phyloP scores from a whole-genome alignment of 1,140 invertebrate species.

The Lucilia sericata region DNA sequence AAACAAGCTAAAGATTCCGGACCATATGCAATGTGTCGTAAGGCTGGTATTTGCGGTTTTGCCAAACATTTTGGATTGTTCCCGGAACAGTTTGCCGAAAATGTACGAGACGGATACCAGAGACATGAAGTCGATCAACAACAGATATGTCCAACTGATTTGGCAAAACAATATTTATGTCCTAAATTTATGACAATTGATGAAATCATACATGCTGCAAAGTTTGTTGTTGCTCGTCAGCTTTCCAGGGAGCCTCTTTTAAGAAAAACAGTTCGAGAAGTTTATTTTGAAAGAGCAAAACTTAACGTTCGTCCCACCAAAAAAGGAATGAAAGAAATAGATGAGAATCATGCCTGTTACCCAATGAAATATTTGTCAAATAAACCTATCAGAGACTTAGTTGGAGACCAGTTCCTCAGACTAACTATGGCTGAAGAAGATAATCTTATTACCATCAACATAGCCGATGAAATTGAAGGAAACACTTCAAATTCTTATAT shows the following conservation, averaged over 20 bases:
- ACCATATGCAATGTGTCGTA: slow-evolving; percentile 87
- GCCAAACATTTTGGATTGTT: slow-evolving; percentile 95
- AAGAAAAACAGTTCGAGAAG: slow-evolving; percentile 85
- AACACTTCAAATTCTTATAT: slow-evolving; percentile 82
- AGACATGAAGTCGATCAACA: slow-evolving; percentile 97
- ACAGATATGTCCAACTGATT: slow-evolving; percentile 80
- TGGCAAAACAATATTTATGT: slow-evolving; percentile 82
- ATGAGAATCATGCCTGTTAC: slow-evolving; percentile 91
- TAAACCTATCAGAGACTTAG: slow-evolving; percentile 92
- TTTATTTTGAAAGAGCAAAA: slow-evolving; percentile 92
- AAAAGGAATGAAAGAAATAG: slow-evolving; percentile 91
- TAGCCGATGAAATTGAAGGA: slow-evolving; percentile 83
- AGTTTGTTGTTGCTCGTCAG: slow-evolving; percentile 95
- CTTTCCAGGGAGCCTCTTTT: slow-evolving; percentile 92
- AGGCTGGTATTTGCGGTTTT: slow-evolving; percentile 86
- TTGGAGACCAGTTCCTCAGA: slow-evolving; percentile 91
- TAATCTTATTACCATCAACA: slow-evolving; percentile 80
- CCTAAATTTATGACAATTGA: slow-evolving; percentile 71
- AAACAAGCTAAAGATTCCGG: slow-evolving; percentile 90
- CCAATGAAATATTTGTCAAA: slow-evolving; percentile 94
- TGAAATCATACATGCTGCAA: slow-evolving; percentile 89
- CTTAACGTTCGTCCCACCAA: slow-evolving; percentile 88
- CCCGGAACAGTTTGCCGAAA: slow-evolving; percentile 96
- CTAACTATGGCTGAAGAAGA: slow-evolving; percentile 88
- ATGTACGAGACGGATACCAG: slow-evolving; percentile 95